These are phyloP conservation scores for Delichon dasypus DNA, from an alignment of 2,797 vertebrate genomes.

Conservation along the genomic window DNA sequence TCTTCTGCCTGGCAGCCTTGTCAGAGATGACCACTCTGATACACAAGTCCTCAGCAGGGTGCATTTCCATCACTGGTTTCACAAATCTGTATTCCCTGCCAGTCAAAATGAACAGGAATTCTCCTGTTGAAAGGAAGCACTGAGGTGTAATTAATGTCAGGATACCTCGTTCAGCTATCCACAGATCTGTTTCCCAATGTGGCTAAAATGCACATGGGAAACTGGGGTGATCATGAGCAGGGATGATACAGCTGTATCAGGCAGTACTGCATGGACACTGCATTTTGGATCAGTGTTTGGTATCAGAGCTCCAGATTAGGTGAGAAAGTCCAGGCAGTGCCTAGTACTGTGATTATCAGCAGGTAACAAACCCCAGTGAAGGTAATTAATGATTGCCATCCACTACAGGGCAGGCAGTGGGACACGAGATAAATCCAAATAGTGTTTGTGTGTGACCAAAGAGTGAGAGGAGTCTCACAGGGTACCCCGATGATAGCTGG, in stretches of 20 bases:
- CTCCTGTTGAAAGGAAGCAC: background rate
- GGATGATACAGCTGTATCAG: no score
- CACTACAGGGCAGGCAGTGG: fast-evolving
- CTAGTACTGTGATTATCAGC: fast-evolving
- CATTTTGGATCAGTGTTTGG: background rate
- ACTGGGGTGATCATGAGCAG: fast-evolving
- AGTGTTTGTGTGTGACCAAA: background rate
- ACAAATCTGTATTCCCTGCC: background rate
- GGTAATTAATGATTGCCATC: background rate
- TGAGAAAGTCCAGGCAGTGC: background rate
- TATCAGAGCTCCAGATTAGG: background rate
- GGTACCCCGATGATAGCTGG: fast-evolving
- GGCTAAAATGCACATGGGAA: background rate
- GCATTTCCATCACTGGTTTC: background rate
- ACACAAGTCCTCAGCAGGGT: background rate
- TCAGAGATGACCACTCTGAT: background rate
- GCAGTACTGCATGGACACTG: background rate
- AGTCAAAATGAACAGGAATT: background rate
- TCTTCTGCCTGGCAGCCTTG: background rate
- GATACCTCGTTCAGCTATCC: background rate
- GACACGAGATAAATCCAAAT: background rate
- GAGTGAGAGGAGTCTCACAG: background rate
- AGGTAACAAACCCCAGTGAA: background rate
- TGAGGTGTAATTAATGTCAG: no score
- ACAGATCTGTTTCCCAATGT: background rate